Evolutionary conservation across 2,797 vertebrate species (phyloP), one percentile per base, ranked within the genome.

Genomic region (Sebastes trivittatus): DNA sequence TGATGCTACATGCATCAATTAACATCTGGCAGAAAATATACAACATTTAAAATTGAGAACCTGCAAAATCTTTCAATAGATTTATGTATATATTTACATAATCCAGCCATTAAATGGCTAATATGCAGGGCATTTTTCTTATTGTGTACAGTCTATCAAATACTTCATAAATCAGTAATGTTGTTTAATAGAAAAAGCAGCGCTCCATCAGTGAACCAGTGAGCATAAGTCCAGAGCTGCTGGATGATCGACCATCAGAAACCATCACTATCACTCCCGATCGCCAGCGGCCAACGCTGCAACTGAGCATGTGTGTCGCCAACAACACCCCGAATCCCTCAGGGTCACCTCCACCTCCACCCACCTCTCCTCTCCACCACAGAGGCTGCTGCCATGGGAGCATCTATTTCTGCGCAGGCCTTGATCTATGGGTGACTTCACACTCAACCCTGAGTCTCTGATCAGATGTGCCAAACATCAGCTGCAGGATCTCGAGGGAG

Each of bases 351-450:
- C 88, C 84, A 70, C 75, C 11, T 55, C 22, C 16, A 46, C 42
- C 42, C 6, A 2, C 32, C 83, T 84, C 86, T 75, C 55, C 66
- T 77, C 77, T 87, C 36, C 82, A 71, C 78, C 65, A 23, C 72
- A 23, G 75, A 65, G 86, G 86, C 78, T 65, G 79, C 89, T 89
- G 88, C 86, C 75, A 83, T 69, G 81, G 89, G 86, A 90, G 82
- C 87, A 72, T 90, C 89, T 92, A 92, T 92, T 89, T 88, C 76
- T 42, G 83, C 74, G 6, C 62, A 81, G 87, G 83, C 88, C 88
- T 91, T 90, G 89, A 93, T 92, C 84, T 71, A 34, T 75, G 85
- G 63, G 78, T 83, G 85, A 93, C 90, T 94, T 91, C 79, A 67
- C 63, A 46, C 79, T 91, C 72, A 58, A 66, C 84, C 72, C 75